phyloP scores from a whole-genome alignment of 2,888 invertebrate genomes.

The Drosophila paranaensis region DNA sequence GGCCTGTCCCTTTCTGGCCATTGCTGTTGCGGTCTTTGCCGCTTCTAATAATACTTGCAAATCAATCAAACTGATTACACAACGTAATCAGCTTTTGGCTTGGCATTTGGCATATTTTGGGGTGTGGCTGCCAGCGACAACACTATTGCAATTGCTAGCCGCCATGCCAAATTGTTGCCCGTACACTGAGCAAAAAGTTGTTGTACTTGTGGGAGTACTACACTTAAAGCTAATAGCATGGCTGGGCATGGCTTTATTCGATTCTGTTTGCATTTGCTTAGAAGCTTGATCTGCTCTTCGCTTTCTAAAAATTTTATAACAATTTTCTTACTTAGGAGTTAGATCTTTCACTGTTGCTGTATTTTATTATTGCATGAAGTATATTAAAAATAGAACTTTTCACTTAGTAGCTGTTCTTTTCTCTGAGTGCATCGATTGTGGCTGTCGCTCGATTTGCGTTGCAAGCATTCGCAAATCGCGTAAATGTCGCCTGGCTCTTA shows the following conservation, averaged over 20 bases:
- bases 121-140: slow-evolving; percentile 41
- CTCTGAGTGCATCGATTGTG: slow-evolving; percentile 11
- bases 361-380: too few species aligned
- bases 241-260: neutral
- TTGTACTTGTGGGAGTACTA: neutral
- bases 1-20: slow-evolving; percentile 21
- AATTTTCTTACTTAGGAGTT: too few species aligned
- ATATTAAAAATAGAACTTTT: too few species aligned
- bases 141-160: slow-evolving; percentile 11
- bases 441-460: slow-evolving; percentile 26
- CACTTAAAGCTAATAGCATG: neutral
- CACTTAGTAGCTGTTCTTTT: neutral
- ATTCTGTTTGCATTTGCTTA: neutral
- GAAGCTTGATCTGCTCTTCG: too few species aligned
- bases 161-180: slow-evolving; percentile 37
- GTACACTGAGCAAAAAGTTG: slow-evolving; percentile 5
- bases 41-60: slow-evolving; percentile 41
- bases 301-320: too few species aligned
- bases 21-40: neutral
- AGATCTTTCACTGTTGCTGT: too few species aligned
- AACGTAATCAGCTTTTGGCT: slow-evolving; percentile 57
- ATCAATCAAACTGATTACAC: slow-evolving; percentile 71
- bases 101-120: slow-evolving; percentile 36
- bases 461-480: slow-evolving; percentile 32
- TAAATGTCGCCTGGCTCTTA: slow-evolving; percentile 60